phyloP scores from a whole-genome alignment of 2,113 vertebrate genomes.

The Paradoxurus hermaphroditus region DNA sequence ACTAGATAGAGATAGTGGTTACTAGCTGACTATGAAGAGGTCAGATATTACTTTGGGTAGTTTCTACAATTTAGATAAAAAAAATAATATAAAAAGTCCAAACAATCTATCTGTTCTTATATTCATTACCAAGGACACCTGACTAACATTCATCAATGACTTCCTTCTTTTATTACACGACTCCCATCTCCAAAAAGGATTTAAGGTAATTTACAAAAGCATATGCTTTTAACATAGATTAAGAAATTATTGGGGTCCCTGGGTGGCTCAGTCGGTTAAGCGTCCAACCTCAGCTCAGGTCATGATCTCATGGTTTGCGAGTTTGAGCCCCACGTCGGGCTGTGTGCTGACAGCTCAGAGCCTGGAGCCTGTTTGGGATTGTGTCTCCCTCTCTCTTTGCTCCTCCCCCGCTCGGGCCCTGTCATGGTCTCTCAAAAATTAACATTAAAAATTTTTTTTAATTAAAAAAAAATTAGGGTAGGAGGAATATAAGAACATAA shows the following conservation, averaged over 20 bases:
- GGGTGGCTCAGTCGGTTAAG: too few relatives aligned
- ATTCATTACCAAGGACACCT: neutral
- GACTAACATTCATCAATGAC: neutral
- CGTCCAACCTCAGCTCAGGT: too few relatives aligned
- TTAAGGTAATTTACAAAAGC: neutral
- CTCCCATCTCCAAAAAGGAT: neutral
- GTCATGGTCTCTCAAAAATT: too few relatives aligned
- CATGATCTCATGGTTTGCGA: too few relatives aligned
- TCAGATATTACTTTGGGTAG: neutral
- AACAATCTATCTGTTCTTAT: neutral
- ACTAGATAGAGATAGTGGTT: neutral
- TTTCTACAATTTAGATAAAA: slow-evolving; percentile 1
- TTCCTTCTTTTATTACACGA: neutral
- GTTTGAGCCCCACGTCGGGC: too few relatives aligned
- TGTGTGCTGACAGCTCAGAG: too few relatives aligned
- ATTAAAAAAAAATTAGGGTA: neutral
- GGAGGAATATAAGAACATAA: neutral
- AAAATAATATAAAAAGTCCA: neutral
- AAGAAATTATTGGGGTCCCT: neutral
- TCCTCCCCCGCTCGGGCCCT: too few relatives aligned
- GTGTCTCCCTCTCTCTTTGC: too few relatives aligned
- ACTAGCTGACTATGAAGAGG: neutral
- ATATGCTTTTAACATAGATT: neutral
- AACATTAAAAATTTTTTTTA: too few relatives aligned
- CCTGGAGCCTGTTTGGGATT: too few relatives aligned